phyloP scores from a whole-genome alignment of 2,888 invertebrate genomes.

The Acleris laterana region DNA sequence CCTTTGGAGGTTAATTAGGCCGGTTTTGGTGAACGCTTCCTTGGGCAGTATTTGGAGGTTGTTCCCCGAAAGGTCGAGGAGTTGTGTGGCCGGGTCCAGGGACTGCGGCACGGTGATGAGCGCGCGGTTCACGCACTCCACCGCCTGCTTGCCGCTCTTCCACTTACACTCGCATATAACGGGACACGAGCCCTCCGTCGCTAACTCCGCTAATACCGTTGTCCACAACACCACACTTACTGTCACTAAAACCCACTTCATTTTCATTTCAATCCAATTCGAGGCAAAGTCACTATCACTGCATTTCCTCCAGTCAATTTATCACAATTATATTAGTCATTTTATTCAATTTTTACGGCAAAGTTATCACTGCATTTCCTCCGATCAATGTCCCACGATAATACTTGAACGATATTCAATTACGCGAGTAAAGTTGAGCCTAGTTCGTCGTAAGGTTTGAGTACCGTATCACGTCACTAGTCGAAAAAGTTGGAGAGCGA shows the following conservation, averaged over 20 bases:
- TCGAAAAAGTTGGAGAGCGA: slow-evolving; percentile 81
- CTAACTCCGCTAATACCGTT: slow-evolving; percentile 71
- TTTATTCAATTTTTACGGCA: slow-evolving; percentile 57
- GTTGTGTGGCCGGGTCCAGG: slow-evolving; percentile 95
- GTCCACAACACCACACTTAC: slow-evolving; percentile 75
- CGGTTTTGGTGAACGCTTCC: slow-evolving; percentile 92
- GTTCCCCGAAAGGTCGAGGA: slow-evolving; percentile 94
- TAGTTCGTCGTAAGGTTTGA: slow-evolving; percentile 58
- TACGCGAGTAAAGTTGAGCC: slow-evolving; percentile 47
- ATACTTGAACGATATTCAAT: slow-evolving; percentile 55
- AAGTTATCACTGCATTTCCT: slow-evolving; percentile 55
- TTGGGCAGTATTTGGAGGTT: slow-evolving; percentile 92
- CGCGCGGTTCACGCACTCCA: slow-evolving; percentile 93
- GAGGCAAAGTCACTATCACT: slow-evolving; percentile 58
- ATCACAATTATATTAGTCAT: slow-evolving; percentile 44
- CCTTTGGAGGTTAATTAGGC: slow-evolving; percentile 93
- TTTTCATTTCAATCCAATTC: slow-evolving; percentile 67
- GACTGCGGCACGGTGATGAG: slow-evolving; percentile 93
- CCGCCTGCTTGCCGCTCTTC: slow-evolving; percentile 97
- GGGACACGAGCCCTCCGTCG: slow-evolving; percentile 87
- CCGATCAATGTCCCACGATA: slow-evolving; percentile 43
- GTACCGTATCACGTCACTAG: slow-evolving; percentile 83
- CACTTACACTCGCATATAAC: slow-evolving; percentile 95
- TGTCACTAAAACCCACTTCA: slow-evolving; percentile 78
- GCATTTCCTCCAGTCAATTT: slow-evolving; percentile 40